Percentiles rank a stretch among this genome's conserved stretches.
Evolutionary conservation across 2,113 vertebrate genomes (phyloP).

Genomic region (Scomber colias): DNA sequence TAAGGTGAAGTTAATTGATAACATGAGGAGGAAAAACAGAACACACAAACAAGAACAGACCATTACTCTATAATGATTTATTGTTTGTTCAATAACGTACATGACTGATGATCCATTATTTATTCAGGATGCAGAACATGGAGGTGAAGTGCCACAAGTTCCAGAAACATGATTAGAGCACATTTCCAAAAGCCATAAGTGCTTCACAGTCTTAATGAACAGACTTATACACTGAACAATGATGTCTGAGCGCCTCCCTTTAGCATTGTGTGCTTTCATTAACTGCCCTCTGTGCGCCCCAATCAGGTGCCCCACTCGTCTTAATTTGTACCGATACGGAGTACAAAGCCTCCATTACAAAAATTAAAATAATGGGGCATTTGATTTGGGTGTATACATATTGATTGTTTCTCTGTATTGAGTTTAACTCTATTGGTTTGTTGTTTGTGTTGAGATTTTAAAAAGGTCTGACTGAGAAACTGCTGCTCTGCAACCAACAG

Average conservation of each 20-base stretch:
- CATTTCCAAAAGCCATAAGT: conserved; percentile 28
- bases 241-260: background rate
- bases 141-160: conserved; percentile 32
- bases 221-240: conserved; percentile 33
- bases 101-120: conserved; percentile 46
- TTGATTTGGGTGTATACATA: background rate
- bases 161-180: conserved; percentile 35
- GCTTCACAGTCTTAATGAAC: background rate
- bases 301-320: background rate
- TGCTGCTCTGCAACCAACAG: conserved; percentile 16
- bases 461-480: conserved; percentile 20
- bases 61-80: conserved; percentile 60
- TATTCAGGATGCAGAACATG: conserved; percentile 51
- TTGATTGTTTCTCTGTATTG: background rate
- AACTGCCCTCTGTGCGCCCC: background rate
- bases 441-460: conserved; percentile 2
- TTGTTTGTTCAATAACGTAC: conserved; percentile 67
- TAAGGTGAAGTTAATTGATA: background rate
- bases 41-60: conserved; percentile 6
- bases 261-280: conserved; percentile 4
- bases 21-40: background rate
- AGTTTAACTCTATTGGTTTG: conserved; percentile 12
- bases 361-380: background rate
- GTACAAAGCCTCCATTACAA: conserved; percentile 17
- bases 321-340: conserved; percentile 3